phyloP scores from a whole-genome alignment of 1,140 invertebrate genomes.

The Laupala kohalensis region DNA sequence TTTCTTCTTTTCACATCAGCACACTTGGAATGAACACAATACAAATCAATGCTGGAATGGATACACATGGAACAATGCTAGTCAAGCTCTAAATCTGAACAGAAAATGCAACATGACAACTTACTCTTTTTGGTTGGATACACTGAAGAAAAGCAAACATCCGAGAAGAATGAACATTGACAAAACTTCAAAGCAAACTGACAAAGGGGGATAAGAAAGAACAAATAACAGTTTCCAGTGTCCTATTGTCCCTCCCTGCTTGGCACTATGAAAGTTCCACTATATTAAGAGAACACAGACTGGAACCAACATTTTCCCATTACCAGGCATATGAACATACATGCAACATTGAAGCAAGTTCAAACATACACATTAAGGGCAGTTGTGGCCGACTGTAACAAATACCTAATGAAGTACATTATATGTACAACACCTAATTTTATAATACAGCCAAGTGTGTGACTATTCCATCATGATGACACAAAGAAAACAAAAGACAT shows the following conservation, averaged over 20 bases:
- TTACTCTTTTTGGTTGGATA: background rate
- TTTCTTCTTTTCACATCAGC: background rate
- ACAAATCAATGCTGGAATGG: background rate
- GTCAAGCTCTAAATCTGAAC: too few species aligned
- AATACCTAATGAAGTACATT: slow-evolving; percentile 12
- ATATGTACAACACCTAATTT: slow-evolving; percentile 4
- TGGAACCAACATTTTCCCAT: background rate
- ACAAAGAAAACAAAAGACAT: slow-evolving; percentile 9
- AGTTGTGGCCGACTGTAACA: slow-evolving; percentile 9
- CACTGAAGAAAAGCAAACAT: background rate
- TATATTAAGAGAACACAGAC: background rate
- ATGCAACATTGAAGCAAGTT: background rate
- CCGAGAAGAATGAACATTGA: background rate
- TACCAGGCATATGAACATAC: background rate
- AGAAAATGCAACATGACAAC: background rate
- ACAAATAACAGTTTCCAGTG: background rate
- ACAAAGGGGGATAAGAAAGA: background rate
- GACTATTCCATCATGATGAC: background rate
- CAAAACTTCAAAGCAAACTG: too few species aligned
- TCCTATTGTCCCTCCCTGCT: background rate
- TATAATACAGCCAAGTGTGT: slow-evolving; percentile 3
- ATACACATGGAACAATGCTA: too few species aligned
- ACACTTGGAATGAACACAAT: background rate
- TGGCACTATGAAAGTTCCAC: background rate
- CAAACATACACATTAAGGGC: background rate